A percentile compares a stretch with the other conserved stretches of the same genome.
These are phyloP conservation scores for Cisticola juncidis DNA, from an alignment of 2,113 vertebrate species.

Conservation along the genomic window DNA sequence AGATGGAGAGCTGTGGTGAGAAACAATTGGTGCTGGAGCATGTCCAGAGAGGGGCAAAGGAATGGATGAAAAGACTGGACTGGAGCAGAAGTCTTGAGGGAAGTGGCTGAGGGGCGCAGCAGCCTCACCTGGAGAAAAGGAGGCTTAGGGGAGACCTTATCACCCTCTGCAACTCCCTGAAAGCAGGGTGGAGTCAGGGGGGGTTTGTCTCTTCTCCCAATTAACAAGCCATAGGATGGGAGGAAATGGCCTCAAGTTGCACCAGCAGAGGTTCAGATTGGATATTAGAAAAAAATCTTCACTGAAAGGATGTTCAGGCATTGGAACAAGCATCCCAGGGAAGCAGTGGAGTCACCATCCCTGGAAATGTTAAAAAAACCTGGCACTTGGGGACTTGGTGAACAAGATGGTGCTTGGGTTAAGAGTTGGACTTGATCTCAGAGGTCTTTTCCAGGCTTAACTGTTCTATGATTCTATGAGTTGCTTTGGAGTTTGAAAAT, in stretches of 20 bases:
- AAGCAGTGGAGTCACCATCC: neutral
- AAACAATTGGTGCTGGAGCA: neutral
- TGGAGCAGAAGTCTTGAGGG: neutral
- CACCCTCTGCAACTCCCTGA: neutral
- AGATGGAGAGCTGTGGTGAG: neutral
- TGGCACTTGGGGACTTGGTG: neutral
- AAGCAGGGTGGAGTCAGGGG: neutral
- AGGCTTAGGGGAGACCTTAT: neutral
- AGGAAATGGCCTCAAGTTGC: neutral
- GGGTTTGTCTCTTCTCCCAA: rapidly evolving
- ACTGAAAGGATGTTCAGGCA: neutral
- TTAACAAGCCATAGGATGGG: neutral
- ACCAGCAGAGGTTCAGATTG: neutral
- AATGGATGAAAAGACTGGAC: neutral
- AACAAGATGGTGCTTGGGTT: neutral
- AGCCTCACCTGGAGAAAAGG: neutral
- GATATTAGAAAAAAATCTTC: neutral
- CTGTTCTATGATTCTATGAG: neutral
- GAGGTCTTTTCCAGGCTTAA: neutral
- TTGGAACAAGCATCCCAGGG: neutral
- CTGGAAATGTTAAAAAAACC: neutral
- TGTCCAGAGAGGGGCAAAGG: neutral
- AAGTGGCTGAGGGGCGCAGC: neutral
- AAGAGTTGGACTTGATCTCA: neutral
- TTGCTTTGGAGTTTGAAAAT: neutral